Conservation (phyloP, 2,888 invertebrate genomes). For the Eurois occulta region DNA sequence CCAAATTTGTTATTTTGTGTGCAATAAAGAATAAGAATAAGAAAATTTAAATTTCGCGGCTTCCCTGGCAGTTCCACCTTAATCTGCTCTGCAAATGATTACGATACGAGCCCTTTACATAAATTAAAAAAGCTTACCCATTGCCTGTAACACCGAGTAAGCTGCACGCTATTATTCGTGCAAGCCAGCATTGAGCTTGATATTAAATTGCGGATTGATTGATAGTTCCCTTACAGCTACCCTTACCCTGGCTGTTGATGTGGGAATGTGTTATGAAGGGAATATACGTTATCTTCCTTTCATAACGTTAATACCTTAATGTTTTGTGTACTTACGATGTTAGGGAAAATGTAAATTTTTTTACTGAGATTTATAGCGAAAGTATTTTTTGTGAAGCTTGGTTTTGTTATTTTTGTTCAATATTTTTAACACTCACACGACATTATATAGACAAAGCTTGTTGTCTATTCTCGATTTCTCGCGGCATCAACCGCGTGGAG, state of each 20-base stretch:
- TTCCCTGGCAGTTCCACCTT: too few relatives aligned
- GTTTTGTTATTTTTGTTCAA: neutral
- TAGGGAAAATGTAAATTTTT: neutral
- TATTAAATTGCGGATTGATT: slow-evolving; percentile 65
- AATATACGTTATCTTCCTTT: too few relatives aligned
- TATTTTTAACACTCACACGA: neutral
- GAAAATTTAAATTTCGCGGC: too few relatives aligned
- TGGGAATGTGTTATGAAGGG: slow-evolving; percentile 23
- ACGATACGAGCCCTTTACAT: too few relatives aligned
- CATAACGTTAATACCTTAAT: neutral
- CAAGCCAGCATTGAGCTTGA: slow-evolving; percentile 34
- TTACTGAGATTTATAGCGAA: neutral
- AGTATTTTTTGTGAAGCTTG: neutral
- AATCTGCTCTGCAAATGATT: too few relatives aligned
- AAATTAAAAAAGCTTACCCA: neutral
- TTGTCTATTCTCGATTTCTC: too few relatives aligned
- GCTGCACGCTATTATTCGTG: slow-evolving; percentile 33
- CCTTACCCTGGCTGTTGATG: slow-evolving; percentile 4
- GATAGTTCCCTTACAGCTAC: slow-evolving; percentile 53
- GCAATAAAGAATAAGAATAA: too few relatives aligned
- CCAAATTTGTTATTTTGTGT: too few relatives aligned
- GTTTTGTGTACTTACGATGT: neutral
- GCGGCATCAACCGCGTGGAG: neutral
- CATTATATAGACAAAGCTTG: too few relatives aligned
- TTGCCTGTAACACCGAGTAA: slow-evolving; percentile 5